phyloP scores from a whole-genome alignment of 2,113 vertebrate species.

The Epinephelus cyanopodus region DNA sequence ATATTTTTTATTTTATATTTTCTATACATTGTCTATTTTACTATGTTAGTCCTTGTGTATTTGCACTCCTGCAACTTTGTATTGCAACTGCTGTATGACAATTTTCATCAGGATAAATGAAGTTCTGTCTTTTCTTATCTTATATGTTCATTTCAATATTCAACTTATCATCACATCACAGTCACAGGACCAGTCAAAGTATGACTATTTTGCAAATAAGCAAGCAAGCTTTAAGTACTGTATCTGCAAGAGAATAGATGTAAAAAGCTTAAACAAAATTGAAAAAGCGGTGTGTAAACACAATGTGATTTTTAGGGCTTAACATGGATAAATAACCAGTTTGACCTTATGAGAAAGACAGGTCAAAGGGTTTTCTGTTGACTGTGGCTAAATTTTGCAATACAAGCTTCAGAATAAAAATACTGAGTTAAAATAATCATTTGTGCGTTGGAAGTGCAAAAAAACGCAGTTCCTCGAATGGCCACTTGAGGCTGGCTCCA shows the following conservation, averaged over 20 bases:
- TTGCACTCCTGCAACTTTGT: no score
- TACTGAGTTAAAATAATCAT: not conserved
- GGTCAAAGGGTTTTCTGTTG: not conserved
- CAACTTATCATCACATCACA: not conserved
- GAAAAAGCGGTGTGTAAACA: no score
- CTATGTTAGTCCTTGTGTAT: no score
- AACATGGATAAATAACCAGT: not conserved
- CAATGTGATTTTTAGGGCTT: not conserved
- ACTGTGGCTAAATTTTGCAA: not conserved
- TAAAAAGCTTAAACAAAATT: not conserved
- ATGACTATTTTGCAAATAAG: not conserved
- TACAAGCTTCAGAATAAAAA: not conserved
- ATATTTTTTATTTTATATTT: no score
- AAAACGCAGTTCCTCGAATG: no score
- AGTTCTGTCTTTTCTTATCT: no score
- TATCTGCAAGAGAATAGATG: fast-evolving
- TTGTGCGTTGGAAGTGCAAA: not conserved
- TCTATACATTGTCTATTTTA: no score
- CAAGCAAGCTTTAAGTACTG: not conserved
- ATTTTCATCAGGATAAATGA: no score
- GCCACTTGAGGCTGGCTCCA: no score
- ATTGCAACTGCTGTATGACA: no score
- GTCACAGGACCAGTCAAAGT: not conserved
- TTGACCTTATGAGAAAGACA: not conserved
- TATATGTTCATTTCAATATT: not conserved